Conservation (phyloP, 2,888 invertebrate species). For the Amphipyra tragopoginis region DNA sequence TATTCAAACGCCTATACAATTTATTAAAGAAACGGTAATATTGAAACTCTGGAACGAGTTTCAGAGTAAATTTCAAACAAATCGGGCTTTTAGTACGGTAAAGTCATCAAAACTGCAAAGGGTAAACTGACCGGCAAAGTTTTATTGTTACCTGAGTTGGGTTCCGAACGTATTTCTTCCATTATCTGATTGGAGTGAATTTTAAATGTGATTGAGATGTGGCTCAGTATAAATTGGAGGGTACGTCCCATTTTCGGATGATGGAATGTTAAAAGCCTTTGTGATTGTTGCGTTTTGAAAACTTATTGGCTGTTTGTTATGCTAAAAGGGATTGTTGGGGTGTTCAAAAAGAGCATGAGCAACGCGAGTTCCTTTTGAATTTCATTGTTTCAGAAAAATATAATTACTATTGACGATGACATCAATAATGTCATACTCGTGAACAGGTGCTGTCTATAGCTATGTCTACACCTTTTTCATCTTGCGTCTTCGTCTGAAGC, state of each 20-base stretch:
- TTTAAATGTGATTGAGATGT: slow-evolving; percentile 50
- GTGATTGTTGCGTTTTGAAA: no score
- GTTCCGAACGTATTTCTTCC: slow-evolving; percentile 42
- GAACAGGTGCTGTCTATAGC: no score
- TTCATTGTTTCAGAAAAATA: no score
- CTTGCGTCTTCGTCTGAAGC: no score
- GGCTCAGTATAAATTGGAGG: slow-evolving; percentile 34
- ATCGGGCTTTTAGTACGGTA: slow-evolving; percentile 40
- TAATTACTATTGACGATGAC: no score
- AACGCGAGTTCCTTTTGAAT: no score
- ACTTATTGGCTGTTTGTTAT: no score
- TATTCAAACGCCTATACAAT: slow-evolving; percentile 36
- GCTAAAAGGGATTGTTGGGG: no score
- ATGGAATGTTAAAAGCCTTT: background rate
- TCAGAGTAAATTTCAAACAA: slow-evolving; percentile 50
- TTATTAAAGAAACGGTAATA: slow-evolving; percentile 47
- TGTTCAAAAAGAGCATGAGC: no score
- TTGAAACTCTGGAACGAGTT: slow-evolving; percentile 48
- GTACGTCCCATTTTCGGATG: slow-evolving; percentile 14
- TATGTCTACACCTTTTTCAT: no score
- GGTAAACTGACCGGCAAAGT: slow-evolving; percentile 54
- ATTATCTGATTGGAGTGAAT: slow-evolving; percentile 57
- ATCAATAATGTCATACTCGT: no score
- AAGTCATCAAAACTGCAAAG: slow-evolving; percentile 62
- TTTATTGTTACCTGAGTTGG: slow-evolving; percentile 56